Evolutionary conservation across 2,888 invertebrate species (phyloP).

Genomic region (Anthrax anthrax): DNA sequence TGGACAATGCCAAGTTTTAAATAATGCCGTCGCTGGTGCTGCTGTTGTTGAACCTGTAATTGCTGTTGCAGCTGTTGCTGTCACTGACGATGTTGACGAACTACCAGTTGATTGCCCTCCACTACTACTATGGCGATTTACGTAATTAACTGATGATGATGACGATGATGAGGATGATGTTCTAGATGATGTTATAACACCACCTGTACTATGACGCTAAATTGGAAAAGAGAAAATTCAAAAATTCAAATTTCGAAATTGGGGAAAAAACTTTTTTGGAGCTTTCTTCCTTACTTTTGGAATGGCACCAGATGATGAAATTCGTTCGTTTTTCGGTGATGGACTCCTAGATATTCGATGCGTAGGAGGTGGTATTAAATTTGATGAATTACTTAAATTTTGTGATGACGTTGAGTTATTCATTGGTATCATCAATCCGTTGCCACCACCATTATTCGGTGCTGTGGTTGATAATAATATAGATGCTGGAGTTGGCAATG

Average conservation of each 20-base stretch:
- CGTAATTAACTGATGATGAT: slow-evolving; percentile 7
- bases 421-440: too few species aligned
- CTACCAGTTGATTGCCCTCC: too few species aligned
- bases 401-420: too few species aligned
- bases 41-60: too few species aligned
- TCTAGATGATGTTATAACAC: slow-evolving; percentile 19
- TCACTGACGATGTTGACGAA: slow-evolving; percentile 20
- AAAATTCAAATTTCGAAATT: too few species aligned
- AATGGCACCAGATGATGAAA: slow-evolving; percentile 25
- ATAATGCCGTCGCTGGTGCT: slow-evolving; percentile 15
- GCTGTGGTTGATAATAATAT: slow-evolving; percentile 2
- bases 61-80: slow-evolving; percentile 19
- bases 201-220: slow-evolving; percentile 21
- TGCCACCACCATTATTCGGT: too few species aligned
- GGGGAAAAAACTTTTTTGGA: too few species aligned
- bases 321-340: slow-evolving; percentile 37
- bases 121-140: slow-evolving; percentile 20
- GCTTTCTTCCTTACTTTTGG: slow-evolving; percentile 29
- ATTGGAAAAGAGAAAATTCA: neutral
- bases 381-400: slow-evolving; percentile 12
- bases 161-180: slow-evolving; percentile 11
- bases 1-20: slow-evolving; percentile 56
- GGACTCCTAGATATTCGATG: slow-evolving; percentile 36
- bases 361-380: slow-evolving; percentile 22
- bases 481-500: slow-evolving; percentile 6